Conservation (phyloP, 2,797 vertebrate species). For the Sebastes diploproa region DNA sequence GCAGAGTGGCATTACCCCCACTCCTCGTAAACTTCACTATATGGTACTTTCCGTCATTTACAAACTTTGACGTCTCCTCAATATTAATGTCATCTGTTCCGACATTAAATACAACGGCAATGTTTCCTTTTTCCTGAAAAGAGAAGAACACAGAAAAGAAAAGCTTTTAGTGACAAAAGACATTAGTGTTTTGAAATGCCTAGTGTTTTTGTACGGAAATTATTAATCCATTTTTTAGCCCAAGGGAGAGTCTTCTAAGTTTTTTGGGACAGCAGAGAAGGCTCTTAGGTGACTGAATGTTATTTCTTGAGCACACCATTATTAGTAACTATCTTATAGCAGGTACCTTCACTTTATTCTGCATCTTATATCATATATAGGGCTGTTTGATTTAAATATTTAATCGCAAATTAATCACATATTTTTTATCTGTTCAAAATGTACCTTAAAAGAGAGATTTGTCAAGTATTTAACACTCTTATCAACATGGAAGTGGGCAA, state of each 20-base stretch:
- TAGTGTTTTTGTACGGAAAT: not conserved
- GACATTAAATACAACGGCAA: slow-evolving; percentile 98
- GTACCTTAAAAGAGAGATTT: too few relatives aligned
- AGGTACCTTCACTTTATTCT: not conserved
- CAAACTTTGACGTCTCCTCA: slow-evolving; percentile 96
- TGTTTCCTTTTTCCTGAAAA: slow-evolving; percentile 94
- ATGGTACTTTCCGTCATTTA: slow-evolving; percentile 99
- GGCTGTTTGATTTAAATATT: too few relatives aligned
- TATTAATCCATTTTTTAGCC: not conserved
- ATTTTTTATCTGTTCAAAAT: too few relatives aligned
- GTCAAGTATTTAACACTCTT: too few relatives aligned
- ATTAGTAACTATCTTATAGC: not conserved
- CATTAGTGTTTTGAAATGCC: not conserved
- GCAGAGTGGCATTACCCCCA: slow-evolving; percentile 98
- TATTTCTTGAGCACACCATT: not conserved
- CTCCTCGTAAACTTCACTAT: slow-evolving; percentile 98
- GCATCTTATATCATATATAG: not conserved
- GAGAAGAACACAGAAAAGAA: slow-evolving; percentile 56
- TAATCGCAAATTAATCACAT: too few relatives aligned
- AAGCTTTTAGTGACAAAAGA: slow-evolving; percentile 4
- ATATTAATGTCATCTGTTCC: slow-evolving; percentile 99
- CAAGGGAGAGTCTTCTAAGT: not conserved
- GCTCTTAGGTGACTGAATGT: not conserved
- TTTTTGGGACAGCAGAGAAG: not conserved
- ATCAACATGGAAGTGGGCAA: too few relatives aligned